phyloP scores from a whole-genome alignment of 2,888 invertebrate species.

The Polydrusus tereticollis region DNA sequence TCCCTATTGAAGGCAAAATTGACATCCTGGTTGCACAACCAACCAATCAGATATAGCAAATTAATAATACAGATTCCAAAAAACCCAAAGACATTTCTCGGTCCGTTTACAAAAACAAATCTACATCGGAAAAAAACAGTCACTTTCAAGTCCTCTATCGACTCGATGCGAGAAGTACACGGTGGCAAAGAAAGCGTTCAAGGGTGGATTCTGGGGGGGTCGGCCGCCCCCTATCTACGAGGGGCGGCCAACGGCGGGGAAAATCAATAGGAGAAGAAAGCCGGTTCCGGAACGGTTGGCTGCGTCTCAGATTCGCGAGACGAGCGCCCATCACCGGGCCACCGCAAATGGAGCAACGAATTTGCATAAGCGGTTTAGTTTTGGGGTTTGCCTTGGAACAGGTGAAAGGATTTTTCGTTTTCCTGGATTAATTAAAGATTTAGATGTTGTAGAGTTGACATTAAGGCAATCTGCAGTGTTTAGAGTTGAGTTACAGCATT shows the following conservation, averaged over 20 bases:
- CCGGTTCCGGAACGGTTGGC: constrained; percentile 69
- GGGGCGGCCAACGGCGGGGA: constrained; percentile 59
- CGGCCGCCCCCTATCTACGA: neutral
- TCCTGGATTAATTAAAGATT: too few relatives aligned
- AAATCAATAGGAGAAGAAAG: constrained; percentile 69
- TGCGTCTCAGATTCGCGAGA: constrained; percentile 69
- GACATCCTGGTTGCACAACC: too few relatives aligned
- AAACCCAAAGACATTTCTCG: too few relatives aligned
- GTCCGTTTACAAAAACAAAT: neutral
- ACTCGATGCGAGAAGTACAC: constrained; percentile 41
- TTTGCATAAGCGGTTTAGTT: constrained; percentile 43
- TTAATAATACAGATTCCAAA: too few relatives aligned
- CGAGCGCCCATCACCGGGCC: constrained; percentile 64
- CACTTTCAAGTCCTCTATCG: constrained; percentile 7
- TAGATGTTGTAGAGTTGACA: too few relatives aligned
- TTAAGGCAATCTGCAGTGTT: too few relatives aligned
- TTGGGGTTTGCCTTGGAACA: neutral
- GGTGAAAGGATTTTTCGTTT: constrained; percentile 12
- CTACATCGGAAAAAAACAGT: neutral
- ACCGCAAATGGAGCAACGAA: constrained; percentile 54
- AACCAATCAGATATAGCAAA: too few relatives aligned
- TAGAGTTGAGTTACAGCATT: too few relatives aligned
- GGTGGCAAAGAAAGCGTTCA: constrained; percentile 48
- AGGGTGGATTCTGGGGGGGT: constrained; percentile 41
- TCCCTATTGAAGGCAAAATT: too few relatives aligned